Percentiles rank a stretch among this genome's conserved stretches.
These are phyloP conservation scores for Lutraria lutraria DNA, from an alignment of 2,888 invertebrate genomes.

Conservation along the genomic window DNA sequence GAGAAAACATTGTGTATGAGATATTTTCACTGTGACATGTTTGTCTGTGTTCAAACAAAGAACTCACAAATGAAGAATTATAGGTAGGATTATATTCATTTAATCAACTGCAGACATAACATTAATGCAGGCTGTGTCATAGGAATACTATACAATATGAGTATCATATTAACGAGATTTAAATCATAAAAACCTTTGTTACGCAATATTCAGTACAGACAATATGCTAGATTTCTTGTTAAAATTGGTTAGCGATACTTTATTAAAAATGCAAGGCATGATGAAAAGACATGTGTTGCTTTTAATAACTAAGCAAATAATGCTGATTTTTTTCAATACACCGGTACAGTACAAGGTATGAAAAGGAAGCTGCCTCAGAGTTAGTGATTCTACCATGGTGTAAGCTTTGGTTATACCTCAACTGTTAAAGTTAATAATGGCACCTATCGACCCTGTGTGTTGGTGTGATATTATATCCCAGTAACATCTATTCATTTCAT, in stretches of 20 bases:
- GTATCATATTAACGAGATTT: neutral
- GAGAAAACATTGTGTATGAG: neutral
- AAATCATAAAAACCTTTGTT: no score
- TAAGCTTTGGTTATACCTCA: no score
- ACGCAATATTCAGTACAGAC: neutral
- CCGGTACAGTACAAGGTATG: no score
- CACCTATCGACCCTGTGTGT: no score
- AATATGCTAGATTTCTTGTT: neutral
- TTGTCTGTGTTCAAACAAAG: constrained; percentile 8
- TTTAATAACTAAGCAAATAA: no score
- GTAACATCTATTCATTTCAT: no score
- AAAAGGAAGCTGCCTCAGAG: no score
- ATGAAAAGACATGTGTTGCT: no score
- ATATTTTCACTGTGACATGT: neutral
- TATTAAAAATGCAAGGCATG: neutral
- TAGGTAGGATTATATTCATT: neutral
- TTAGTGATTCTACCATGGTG: no score
- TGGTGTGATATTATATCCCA: no score
- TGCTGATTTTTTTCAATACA: no score
- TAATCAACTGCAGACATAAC: neutral
- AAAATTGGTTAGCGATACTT: neutral
- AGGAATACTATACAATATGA: neutral
- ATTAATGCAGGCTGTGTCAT: neutral
- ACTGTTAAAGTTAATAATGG: no score
- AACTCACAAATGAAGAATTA: neutral